Base-by-base conservation (phyloP, 2,113 vertebrate species). In the Ploceus nigricollis region DNA sequence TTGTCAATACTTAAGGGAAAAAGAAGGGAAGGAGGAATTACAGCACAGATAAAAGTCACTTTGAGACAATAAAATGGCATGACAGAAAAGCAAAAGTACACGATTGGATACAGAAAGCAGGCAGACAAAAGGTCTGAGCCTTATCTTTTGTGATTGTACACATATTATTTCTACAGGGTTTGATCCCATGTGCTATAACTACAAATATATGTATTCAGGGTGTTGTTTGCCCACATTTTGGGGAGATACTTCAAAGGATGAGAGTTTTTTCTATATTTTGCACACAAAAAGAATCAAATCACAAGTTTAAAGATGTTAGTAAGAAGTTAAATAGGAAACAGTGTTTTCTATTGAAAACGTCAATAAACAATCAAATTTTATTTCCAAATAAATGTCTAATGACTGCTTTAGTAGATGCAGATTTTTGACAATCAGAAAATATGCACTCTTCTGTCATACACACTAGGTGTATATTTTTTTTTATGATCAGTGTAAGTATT, bases 401-500 rank as follows among this genome's bases (percentile, higher is more conserved):
- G 5, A 19, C 14, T 70, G 16, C 9, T 57, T 82, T 48, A 77
- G 8, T 7, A 16, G 33, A 30, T 53, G 12, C 9, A 85, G 21
- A 57, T 53, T 87, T 95, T 68, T 30, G 54, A 15, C 13, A 15
- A 31, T 69, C n/a, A 72, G 45, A 61, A 80, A 80, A 88, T 40
- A 65, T 39, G 37, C 14, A 25, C 15, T 24, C 9, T 1, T 53
- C 8, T 69, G 21, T 85, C 66, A 33, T 11, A 16, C 23, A 45
- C 10, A 76, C 0, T 7, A 72, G 1, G 2, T 23, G 2, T 63
- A 64, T 47, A 42, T 16, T 4, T 4, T 27, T 73, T 35, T 44
- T 17, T 16, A 30, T 25, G 1, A 23, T n/a, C 6, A 3, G 0
- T 47, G 0, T 7, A 63, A 48, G 2, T 54, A 42, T 51, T 65